Evolutionary conservation across 2,113 vertebrate genomes (phyloP), one percentile per base, ranked within the genome.

Genomic region (Microtus richardsoni): DNA sequence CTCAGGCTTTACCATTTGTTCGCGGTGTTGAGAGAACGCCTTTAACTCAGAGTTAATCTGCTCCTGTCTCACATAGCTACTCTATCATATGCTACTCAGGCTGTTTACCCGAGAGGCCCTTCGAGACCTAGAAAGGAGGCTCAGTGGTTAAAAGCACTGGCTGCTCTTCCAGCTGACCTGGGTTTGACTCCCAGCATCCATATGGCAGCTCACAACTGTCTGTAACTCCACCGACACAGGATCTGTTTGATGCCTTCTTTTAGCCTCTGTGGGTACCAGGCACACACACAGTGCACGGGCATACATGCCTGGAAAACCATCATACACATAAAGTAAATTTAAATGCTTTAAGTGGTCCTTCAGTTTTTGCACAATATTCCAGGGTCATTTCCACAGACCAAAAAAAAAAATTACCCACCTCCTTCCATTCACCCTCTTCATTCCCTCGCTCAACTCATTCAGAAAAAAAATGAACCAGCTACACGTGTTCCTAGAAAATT

Each of bases 401-500:
- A 54, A 58, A 58, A 58, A 60, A 83, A 82, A 82, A 54, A 28
- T 4, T 9, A 1, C 6, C 28, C 8, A 30, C 39, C 17, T 88
- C 60, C 16, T 74, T 89, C 68, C 33, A 0, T 5, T 82, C 78
- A 49, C 1, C 47, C 22, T 16, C 19, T 73, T 68, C 12, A 7
- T 13, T 71, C 21, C 44, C 2, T 87, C 30, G 41, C 16, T 91
- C 26, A 62, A n/a, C 39, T 97, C 74, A 70, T 33, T 91, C 91
- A 92, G 77, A 83, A 93, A 89, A 75, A 54, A 93, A 89, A 75
- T 17, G 11, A 33, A 39, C 22, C 28, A 84, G 58, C 21, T n/a
- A 89, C 36, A 68, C 49, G 84, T 30, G 14, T 88, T 89, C 79
- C 70, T 91, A 88, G 85, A 89, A 95, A 89, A 90, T 39, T 68